phyloP scores from a whole-genome alignment of 2,888 invertebrate species.

The Drosophila picticornis region DNA sequence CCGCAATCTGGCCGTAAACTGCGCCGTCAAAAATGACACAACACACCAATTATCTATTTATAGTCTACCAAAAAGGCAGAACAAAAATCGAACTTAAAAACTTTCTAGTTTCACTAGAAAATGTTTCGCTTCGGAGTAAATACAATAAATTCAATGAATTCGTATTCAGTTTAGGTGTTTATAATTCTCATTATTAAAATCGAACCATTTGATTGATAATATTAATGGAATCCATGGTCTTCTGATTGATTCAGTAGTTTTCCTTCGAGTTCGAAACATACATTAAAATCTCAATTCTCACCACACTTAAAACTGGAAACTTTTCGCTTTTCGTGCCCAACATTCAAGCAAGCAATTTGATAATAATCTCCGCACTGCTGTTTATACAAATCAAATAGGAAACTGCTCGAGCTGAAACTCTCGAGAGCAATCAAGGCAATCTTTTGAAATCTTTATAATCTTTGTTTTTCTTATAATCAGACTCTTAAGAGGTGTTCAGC shows the following conservation, averaged over 20 bases:
- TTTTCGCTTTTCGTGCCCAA: neutral
- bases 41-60: slow-evolving; percentile 56
- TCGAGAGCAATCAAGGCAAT: neutral
- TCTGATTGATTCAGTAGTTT: neutral
- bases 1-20: slow-evolving; percentile 66
- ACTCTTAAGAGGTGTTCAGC: slow-evolving; percentile 11
- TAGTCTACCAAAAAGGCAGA: slow-evolving; percentile 3
- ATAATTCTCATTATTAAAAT: neutral
- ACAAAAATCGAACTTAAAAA: neutral
- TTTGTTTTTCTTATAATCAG: slow-evolving; percentile 12
- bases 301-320: neutral
- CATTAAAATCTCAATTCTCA: neutral
- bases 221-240: neutral
- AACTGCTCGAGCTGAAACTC: slow-evolving; percentile 5
- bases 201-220: neutral
- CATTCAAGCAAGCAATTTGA: neutral
- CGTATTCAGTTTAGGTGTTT: neutral
- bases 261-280: neutral
- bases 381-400: slow-evolving; percentile 4
- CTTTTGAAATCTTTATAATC: slow-evolving; percentile 4
- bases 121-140: neutral
- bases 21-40: slow-evolving; percentile 61
- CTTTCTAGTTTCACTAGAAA: neutral
- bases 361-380: neutral
- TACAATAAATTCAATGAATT: neutral